Evolutionary conservation across 1,140 invertebrate genomes (phyloP), one percentile per base, ranked within the genome.

Genomic region (Drosophila burlai): DNA sequence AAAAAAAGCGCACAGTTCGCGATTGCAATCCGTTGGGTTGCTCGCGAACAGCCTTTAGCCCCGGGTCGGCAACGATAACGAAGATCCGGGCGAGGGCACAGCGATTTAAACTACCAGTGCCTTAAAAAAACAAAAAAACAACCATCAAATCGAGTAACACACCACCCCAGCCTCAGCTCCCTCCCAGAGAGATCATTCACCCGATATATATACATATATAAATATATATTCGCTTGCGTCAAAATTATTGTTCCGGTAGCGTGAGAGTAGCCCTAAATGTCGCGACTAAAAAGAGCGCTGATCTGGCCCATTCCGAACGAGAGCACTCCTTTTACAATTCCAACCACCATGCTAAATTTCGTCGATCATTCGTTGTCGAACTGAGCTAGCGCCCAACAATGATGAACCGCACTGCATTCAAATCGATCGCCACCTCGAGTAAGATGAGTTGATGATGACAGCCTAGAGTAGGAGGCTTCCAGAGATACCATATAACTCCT

Each of bases 311-410:
- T 90, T 91, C 86, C 86, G 83, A 91, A 77, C 72, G 77, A 91
- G 77, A 91, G 86, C 86, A 90, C 80, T 91, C 86, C 81, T 65
- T 90, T 86, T 91, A 90, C 86, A 90, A 91, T 90, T 90, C 86
- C 86, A 90, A 90, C 86, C 86, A 91, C 86, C 86, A 65, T 59
- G 54, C 54, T 42, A 79, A 72, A 80, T 40, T 74, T 61, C 61
- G 21, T 64, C 60, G 59, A 67, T 67, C 64, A 67, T 64, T 64
- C 61, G 64, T 67, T 71, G 67, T 71, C 67, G 63, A 68, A 67
- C 64, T 64, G n/a, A 62, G 64, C 58, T 62, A 75, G 67, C n/a
- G 71, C 45, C 65, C 60, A 76, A 76, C 24, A 67, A 76, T 45
- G 66, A 73, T 72, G 66, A 73, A 81, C 78, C 83, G 83, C 80